phyloP scores from a whole-genome alignment of 2,888 invertebrate species.

The Chrysodeixis includens region DNA sequence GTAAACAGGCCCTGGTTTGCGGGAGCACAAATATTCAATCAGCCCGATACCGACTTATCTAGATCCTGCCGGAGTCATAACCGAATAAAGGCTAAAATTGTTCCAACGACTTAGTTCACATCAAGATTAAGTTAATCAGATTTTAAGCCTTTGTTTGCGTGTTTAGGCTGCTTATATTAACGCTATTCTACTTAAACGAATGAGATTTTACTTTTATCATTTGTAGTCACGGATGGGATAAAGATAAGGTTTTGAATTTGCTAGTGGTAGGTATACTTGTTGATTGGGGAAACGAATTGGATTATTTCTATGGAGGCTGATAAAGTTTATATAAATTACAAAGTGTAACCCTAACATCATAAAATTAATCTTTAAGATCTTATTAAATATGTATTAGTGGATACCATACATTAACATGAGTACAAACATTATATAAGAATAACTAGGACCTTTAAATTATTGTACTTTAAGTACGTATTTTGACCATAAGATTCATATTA shows the following conservation, averaged over 20 bases:
- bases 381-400: too few relatives aligned
- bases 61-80: conserved; percentile 11
- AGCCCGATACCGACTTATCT: conserved; percentile 17
- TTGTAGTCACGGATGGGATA: neutral
- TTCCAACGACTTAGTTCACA: conserved; percentile 8
- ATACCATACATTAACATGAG: too few relatives aligned
- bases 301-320: too few relatives aligned
- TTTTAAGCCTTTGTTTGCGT: conserved; percentile 17
- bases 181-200: neutral
- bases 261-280: neutral
- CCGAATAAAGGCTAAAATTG: conserved; percentile 19
- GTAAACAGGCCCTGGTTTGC: neutral
- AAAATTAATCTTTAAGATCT: too few relatives aligned
- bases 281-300: too few relatives aligned
- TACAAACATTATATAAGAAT: too few relatives aligned
- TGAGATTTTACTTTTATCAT: neutral
- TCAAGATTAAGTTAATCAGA: conserved; percentile 20
- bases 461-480: too few relatives aligned
- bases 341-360: too few relatives aligned
- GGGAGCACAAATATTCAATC: conserved; percentile 33
- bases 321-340: too few relatives aligned
- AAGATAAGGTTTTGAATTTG: neutral
- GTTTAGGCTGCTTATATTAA: conserved; percentile 15
- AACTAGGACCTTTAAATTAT: too few relatives aligned
- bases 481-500: too few relatives aligned